Base-by-base conservation (phyloP, 2,797 vertebrate genomes). In the Eospalax fontanierii region DNA sequence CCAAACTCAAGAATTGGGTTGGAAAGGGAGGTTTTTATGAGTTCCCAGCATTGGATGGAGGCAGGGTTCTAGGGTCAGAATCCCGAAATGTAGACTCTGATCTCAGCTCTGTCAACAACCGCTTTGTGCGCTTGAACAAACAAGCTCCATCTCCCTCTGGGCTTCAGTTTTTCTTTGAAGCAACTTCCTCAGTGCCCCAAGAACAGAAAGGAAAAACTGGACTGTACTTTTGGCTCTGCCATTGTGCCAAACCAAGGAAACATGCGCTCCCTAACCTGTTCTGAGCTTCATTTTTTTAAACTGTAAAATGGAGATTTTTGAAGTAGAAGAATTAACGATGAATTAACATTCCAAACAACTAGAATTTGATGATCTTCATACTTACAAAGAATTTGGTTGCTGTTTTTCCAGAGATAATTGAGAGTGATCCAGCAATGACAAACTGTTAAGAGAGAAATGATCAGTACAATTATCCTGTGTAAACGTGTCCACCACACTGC, bases 401-500 rank as follows among this genome's bases (percentile, higher is more conserved):
- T 40, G 93, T 93, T 93, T 88, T 91, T 15, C 95, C 88, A 75
- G 90, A 87, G 79, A 94, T 88, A 71, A 97, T 91, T 1, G 95
- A 96, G 88, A 96, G 68, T 40, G 8, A 74, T 66, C 95, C 95
- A 0, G 93, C 50, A 82, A 95, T 8, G 21, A 68, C 90, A 96
- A 97, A 97, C 96, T 97, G 95, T 59, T 88, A 90, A 90, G 65
- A 90, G 68, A 97, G 54, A 96, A 76, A 87, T 8, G 16, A 15
- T 89, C 24, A 92, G 28, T 50, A 84, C n/a, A 30, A 1, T 35
- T 57, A 0, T 70, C 78, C 76, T 46, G 43, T n/a, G 28, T 57
- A 93, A 89, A 65, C 61, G 24, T 26, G 70, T 2, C 7, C 24
- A 14, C 65, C 18, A 18, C 26, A 8, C 46, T 38, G 22, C 33